Percentiles rank a stretch among this genome's conserved stretches.
These are phyloP conservation scores for Dicrurus megarhynchus DNA, from an alignment of 2,113 vertebrate genomes.

Conservation along the genomic window DNA sequence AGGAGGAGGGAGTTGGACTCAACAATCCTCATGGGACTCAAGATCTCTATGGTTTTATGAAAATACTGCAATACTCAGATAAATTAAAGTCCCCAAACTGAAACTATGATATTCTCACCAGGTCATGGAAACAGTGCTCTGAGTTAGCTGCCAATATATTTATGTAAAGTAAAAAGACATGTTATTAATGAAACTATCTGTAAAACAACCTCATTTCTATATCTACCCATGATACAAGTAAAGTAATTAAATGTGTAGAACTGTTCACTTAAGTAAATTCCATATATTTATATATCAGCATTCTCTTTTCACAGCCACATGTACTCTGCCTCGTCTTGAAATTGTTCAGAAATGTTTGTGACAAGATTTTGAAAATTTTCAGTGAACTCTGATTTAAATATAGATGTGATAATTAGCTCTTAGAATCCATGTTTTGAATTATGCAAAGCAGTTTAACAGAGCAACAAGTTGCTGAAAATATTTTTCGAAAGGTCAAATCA, in stretches of 20 bases:
- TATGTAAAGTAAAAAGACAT: not conserved
- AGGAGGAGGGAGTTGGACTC: not conserved
- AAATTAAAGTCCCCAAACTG: not conserved
- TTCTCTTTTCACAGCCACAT: not conserved
- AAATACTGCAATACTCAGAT: not conserved
- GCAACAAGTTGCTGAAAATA: constrained; percentile 14
- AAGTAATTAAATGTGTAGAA: not conserved
- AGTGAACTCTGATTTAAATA: not conserved
- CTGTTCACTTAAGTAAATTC: not conserved
- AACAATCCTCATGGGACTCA: rapidly evolving
- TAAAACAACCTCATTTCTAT: not conserved
- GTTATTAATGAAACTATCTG: not conserved
- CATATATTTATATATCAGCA: not conserved
- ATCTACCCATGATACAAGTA: not conserved
- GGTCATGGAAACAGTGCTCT: not conserved
- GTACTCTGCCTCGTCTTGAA: not conserved
- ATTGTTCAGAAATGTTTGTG: not conserved
- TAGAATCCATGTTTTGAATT: constrained; percentile 7
- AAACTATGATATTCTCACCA: not conserved
- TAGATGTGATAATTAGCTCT: constrained; percentile 16
- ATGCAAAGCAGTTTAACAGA: not conserved
- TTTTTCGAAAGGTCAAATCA: constrained; percentile 47
- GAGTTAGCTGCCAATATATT: not conserved
- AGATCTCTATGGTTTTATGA: not conserved
- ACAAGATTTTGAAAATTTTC: not conserved